phyloP scores from a whole-genome alignment of 2,797 vertebrate genomes.

The Furcifer pardalis region DNA sequence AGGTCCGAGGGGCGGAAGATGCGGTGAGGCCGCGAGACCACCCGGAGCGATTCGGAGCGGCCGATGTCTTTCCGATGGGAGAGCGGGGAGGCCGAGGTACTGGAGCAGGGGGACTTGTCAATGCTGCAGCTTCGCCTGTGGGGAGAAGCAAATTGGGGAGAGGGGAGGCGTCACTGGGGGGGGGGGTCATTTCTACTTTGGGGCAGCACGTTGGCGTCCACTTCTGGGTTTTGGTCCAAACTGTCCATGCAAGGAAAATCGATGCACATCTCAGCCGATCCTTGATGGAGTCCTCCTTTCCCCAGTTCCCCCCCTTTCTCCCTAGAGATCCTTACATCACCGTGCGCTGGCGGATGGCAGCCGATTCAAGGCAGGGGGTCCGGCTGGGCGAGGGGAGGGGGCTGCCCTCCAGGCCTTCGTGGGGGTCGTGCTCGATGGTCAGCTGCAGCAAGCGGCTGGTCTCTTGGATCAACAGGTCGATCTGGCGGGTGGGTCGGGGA shows the following conservation, averaged over 20 bases:
- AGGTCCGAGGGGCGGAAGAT: constrained; percentile 97
- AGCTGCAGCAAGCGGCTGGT: constrained; percentile 94
- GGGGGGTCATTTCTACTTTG: not conserved
- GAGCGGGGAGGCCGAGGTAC: constrained; percentile 83
- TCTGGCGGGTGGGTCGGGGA: constrained; percentile 74
- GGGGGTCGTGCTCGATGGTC: constrained; percentile 95
- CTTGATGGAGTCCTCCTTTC: too few relatives aligned
- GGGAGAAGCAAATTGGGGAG: not conserved
- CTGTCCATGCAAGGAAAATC: too few relatives aligned
- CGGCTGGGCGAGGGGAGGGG: constrained; percentile 78
- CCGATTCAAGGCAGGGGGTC: constrained; percentile 76
- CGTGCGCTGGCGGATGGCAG: constrained; percentile 66
- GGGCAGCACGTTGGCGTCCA: not conserved
- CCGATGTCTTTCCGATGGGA: constrained; percentile 90
- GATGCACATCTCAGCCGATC: too few relatives aligned
- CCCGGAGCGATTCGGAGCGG: constrained; percentile 91
- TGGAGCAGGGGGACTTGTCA: constrained; percentile 89
- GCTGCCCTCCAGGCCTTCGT: constrained; percentile 71
- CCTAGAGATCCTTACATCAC: constrained; percentile 82
- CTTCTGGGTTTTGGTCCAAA: too few relatives aligned
- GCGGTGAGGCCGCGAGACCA: constrained; percentile 87
- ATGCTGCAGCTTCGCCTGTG: constrained; percentile 92
- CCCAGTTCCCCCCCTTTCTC: rapidly evolving
- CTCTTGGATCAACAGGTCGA: constrained; percentile 94
- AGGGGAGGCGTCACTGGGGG: not conserved